Evolutionary conservation across 2,797 vertebrate genomes (phyloP), one percentile per base, ranked within the genome.

Genomic region (Falco novaeseelandiae): DNA sequence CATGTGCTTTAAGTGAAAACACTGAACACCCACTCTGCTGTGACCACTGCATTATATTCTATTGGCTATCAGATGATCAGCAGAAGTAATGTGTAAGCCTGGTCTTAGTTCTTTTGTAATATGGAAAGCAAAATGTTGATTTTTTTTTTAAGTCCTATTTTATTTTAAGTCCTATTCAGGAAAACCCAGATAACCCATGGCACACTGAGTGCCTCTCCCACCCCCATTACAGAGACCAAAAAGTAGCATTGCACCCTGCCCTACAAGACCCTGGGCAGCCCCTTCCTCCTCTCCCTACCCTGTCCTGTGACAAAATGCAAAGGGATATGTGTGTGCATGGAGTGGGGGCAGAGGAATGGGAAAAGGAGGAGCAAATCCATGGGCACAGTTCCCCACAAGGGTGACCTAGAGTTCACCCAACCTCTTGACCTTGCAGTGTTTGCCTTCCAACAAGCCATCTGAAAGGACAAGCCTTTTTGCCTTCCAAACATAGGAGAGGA

Each of bases 271-370:
- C n/a, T 30, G 44, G 19, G 25, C 12, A 84, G 13, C 4, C 22
- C 5, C 40, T 44, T 63, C 22, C 34, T 89, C 42, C 48, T 77
- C 19, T 20, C 2, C 3, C 22, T 76, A 10, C 21, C 23, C 12
- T 23, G 8, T 25, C 6, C 61, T 27, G 3, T 2, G 5, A 29
- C 17, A 65, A 80, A 83, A 23, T 20, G 7, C 5, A 48, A 21
- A 86, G 54, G 4, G 1, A 8, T 22, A 11, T 5, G 0, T 20
- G 8, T 6, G 16, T 14, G 5, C 23, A 22, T 8, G 7, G n/a
- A 23, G n/a, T 32, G 2, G 1, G 5, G 5, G 32, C 6, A 6
- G 11, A 58, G 18, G 10, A 49, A 17, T 25, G 10, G n/a, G 4
- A 61, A 54, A 70, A 65, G 14, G 6, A 73, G 23, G 20, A 51